Evolutionary conservation across 2,888 invertebrate genomes (phyloP).

Genomic region (Ormyrus thymus): DNA sequence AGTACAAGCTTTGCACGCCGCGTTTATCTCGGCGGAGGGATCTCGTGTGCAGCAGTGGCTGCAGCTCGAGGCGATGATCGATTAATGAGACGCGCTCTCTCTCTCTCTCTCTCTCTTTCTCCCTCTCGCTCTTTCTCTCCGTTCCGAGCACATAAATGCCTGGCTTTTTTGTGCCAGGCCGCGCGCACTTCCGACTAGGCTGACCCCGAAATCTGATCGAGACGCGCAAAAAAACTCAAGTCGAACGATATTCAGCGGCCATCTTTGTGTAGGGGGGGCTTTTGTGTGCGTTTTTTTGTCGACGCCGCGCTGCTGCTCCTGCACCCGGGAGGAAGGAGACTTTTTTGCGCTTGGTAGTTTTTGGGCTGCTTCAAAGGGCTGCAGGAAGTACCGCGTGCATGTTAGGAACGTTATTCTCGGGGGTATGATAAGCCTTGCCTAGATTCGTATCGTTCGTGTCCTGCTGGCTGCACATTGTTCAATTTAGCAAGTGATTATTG

Average conservation of each 20-base stretch:
- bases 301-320: background rate
- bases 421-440: background rate
- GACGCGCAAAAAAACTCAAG: slow-evolving; percentile 45
- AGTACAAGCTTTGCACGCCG: background rate
- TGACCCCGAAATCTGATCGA: slow-evolving; percentile 50
- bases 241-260: background rate
- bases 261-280: slow-evolving; percentile 3
- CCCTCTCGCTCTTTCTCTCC: slow-evolving; percentile 7
- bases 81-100: slow-evolving; percentile 42
- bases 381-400: background rate
- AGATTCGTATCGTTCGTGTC: too few relatives aligned
- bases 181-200: slow-evolving; percentile 48
- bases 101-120: background rate
- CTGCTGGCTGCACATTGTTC: background rate
- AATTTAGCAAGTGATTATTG: background rate
- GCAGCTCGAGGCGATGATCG: slow-evolving; percentile 50
- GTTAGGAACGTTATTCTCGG: background rate
- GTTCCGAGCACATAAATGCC: too few relatives aligned
- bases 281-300: background rate
- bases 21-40: slow-evolving; percentile 45
- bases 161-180: background rate
- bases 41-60: slow-evolving; percentile 32
- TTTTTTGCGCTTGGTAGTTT: slow-evolving; percentile 14
- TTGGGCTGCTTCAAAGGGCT: background rate
- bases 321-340: background rate